Evolutionary conservation across 1,140 invertebrate genomes (phyloP), one percentile per base, ranked within the genome.

Genomic region (Lordiphosa stackelbergi): DNA sequence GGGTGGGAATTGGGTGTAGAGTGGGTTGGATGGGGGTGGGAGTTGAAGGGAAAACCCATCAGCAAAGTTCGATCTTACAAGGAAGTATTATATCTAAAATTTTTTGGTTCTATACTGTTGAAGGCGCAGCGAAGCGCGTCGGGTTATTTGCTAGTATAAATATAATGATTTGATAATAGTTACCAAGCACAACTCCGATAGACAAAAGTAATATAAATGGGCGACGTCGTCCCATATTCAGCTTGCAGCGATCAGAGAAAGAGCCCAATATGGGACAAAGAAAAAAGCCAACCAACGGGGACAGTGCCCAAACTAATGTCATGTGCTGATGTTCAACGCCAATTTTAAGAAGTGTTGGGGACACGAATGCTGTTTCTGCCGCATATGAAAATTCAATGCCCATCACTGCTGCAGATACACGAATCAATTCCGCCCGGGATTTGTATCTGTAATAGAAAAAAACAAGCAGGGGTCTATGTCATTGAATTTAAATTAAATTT

Each of bases 371-470:
- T 0, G 97, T 88, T 89, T 98, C 97, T 0, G 96, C 97, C 0
- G 97, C 96, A 79, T 99, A 99, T 0, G 96, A 97, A 88, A 98
- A 97, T 88, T 98, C 97, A 41, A 98, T 98, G 0, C 97, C 97
- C 93, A 97, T 98, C 0, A 99, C 97, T 0, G 96, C 96, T 0
- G 96, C 94, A 8, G 96, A 97, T 43, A 98, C 92, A 2, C 95
- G 89, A 34, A 98, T 91, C 37, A 99, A 87, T 85, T 98, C 96
- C 5, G 91, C 85, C 12, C 95, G 89, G 1, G 93, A 94, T 89
- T 98, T 98, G 55, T 90, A 90, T 84, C 95, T 95, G 65, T 2
- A 16, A 62, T 68, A 34, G 2, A 52, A 41, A 47, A 37, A 53
- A 51, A 22, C 19, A 22, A 22, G 2, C 3, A 22, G 19, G 19